Base-by-base conservation (phyloP, 1,140 invertebrate genomes). In the Agrilus planipennis region DNA sequence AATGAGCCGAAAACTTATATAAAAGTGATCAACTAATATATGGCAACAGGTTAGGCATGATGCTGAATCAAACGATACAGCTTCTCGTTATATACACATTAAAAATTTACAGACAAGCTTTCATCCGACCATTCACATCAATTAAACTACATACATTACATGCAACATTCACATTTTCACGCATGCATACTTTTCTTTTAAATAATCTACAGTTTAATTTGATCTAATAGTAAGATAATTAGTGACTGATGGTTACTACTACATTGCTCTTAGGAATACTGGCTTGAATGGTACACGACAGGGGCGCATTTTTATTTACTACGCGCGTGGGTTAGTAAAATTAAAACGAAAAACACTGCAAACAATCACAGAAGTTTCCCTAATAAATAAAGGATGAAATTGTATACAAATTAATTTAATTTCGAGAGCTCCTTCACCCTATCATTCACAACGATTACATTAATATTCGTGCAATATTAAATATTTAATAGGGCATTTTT, bases 181-280 rank as follows among this genome's bases (percentile, higher is more conserved):
- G 38, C 46, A 50, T 38, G 17, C 45, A 31, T 44, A 45, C 43
- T 49, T 34, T 12, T n/a, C 19, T 15, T 44, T 46, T 46, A 47
- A 44, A 51, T 56, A 54, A 35, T 37, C 51, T 54, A 54, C 48
- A 54, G 45, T 41, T 23, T 54, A 56, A 59, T 52, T 57, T 58
- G 49, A 52, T 51, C 54, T 58, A 58, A 32, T 52, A 53, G n/a
- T n/a, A n/a, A n/a, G n/a, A n/a, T n/a, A n/a, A 46, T 46, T 54
- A 55, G 48, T 58, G 54, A 58, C 57, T 59, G 46, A n/a, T n/a
- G n/a, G 39, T 45, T 49, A 47, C 49, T 46, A 47, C 28, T 44
- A 46, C 40, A 42, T 48, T 42, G 38, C 49, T 50, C 42, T 52
- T 56, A 57, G 51, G 53, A 60, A 58, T 57, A 58, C 58, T 57